Conservation (phyloP, 2,113 vertebrate species). For the Climacteris rufus region DNA sequence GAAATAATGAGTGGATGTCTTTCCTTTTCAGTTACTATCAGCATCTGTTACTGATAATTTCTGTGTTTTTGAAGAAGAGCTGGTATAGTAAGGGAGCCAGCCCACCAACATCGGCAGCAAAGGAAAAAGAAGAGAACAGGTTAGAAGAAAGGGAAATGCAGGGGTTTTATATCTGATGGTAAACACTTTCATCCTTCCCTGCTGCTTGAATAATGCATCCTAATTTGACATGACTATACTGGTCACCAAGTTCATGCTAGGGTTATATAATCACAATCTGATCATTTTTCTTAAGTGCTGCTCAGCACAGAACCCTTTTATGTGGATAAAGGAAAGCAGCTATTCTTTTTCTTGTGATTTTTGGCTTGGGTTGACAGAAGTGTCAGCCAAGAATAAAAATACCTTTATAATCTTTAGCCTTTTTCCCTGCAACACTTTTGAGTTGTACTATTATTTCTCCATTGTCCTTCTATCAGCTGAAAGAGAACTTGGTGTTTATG, state of each 20-base stretch:
- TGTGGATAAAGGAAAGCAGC: slow-evolving; percentile 54
- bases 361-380: slow-evolving; percentile 29
- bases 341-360: slow-evolving; percentile 58
- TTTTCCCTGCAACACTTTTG: slow-evolving; percentile 9
- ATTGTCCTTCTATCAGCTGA: slow-evolving; percentile 35
- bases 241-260: slow-evolving; percentile 54
- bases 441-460: slow-evolving; percentile 40
- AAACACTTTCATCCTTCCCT: slow-evolving; percentile 56
- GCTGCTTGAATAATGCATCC: slow-evolving; percentile 57
- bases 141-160: slow-evolving; percentile 42
- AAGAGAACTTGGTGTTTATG: slow-evolving; percentile 5
- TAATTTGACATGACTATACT: slow-evolving; percentile 53
- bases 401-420: slow-evolving; percentile 46
- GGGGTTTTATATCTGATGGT: slow-evolving; percentile 7
- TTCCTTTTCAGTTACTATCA: not conserved
- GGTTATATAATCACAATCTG: slow-evolving; percentile 61
- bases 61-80: slow-evolving; percentile 41
- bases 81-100: slow-evolving; percentile 19
- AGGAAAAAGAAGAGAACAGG: slow-evolving; percentile 22
- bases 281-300: slow-evolving; percentile 50
- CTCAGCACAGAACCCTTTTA: slow-evolving; percentile 47
- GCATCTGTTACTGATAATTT: slow-evolving; percentile 51
- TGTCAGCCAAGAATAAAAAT: slow-evolving; percentile 61
- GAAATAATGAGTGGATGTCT: not conserved
- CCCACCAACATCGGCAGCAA: slow-evolving; percentile 41